Percentiles rank a stretch among this genome's conserved stretches.
phyloP scores from a whole-genome alignment of 2,797 vertebrate species.

The Podargus strigoides region DNA sequence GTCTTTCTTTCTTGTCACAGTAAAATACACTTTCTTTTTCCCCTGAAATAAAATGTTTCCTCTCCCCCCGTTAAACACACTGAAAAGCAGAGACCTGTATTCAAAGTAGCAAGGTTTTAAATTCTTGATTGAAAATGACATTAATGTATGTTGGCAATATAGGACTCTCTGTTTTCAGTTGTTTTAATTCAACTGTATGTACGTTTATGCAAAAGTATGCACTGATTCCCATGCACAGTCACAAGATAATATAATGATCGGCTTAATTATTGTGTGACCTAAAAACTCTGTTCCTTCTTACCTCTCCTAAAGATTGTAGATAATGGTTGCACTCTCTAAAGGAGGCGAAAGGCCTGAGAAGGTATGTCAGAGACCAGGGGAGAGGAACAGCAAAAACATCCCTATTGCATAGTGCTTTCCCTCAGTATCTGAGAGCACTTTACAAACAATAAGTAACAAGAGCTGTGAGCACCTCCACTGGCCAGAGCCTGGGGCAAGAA shows the following conservation, averaged over 20 bases:
- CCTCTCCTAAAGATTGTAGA: neutral
- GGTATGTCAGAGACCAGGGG: neutral
- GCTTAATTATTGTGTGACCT: neutral
- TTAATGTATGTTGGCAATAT: accelerated
- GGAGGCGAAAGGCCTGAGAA: neutral
- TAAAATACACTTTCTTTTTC: neutral
- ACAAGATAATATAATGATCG: neutral
- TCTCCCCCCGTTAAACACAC: neutral
- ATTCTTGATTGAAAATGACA: neutral
- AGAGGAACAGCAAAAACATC: neutral
- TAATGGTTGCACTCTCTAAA: neutral
- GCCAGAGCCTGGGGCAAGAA: neutral
- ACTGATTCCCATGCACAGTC: neutral
- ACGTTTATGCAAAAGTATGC: neutral
- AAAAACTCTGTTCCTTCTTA: neutral
- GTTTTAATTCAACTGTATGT: neutral
- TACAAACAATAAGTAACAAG: neutral
- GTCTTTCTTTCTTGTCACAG: neutral
- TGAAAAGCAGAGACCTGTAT: neutral
- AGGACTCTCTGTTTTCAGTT: neutral
- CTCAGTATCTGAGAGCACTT: neutral
- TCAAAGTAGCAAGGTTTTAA: neutral
- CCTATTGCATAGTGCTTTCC: neutral
- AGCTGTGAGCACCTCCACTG: neutral
- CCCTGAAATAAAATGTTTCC: neutral